Evolutionary conservation across 2,113 vertebrate genomes (phyloP).

Genomic region (Toxostoma redivivum): DNA sequence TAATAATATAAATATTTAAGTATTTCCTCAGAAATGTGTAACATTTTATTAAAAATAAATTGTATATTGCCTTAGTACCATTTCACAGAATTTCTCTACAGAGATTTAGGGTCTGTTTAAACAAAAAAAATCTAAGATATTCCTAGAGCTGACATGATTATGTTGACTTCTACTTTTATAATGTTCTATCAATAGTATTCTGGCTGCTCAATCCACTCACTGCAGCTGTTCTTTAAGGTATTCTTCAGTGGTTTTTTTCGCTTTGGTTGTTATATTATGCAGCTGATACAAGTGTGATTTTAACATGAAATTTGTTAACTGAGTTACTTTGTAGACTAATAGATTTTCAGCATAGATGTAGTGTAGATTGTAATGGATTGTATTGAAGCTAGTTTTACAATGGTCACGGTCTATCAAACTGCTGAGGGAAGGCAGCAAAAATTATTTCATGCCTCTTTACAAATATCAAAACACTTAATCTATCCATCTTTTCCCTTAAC

Average conservation of each 20-base stretch:
- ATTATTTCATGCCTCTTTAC: background rate
- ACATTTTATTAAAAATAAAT: background rate
- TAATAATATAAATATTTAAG: constrained; percentile 5
- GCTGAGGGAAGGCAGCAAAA: background rate
- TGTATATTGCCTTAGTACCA: background rate
- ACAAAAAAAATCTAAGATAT: background rate
- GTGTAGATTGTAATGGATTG: background rate
- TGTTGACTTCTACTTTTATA: background rate
- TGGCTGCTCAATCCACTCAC: background rate
- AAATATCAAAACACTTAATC: background rate
- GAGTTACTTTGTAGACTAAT: background rate
- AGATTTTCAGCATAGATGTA: background rate
- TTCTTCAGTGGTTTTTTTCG: background rate
- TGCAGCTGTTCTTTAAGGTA: background rate
- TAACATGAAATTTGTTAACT: background rate
- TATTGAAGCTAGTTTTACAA: background rate
- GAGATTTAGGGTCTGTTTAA: background rate
- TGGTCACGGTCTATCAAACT: background rate
- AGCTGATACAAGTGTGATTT: background rate
- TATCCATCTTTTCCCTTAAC: background rate
- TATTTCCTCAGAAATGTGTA: background rate
- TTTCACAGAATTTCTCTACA: background rate
- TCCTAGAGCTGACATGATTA: background rate
- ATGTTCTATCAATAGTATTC: background rate
- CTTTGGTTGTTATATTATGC: background rate